These are phyloP conservation scores for Sebastes oblongus DNA, from an alignment of 2,797 vertebrate genomes.

Conservation along the genomic window DNA sequence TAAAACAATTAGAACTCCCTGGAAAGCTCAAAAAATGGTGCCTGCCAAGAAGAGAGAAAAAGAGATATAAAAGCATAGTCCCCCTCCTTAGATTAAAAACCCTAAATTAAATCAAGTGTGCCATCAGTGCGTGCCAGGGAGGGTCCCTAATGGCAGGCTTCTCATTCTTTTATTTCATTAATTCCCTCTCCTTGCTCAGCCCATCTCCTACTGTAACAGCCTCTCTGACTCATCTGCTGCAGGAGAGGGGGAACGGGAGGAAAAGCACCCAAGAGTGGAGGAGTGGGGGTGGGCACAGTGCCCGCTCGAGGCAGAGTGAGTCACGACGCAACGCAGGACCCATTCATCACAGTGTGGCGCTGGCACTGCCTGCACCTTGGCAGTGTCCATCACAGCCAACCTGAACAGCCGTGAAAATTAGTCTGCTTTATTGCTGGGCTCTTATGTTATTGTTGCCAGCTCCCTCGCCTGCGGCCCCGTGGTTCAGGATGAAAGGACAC, in stretches of 20 bases:
- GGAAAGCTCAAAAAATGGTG: slow-evolving; percentile 45
- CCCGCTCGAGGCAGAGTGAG: slow-evolving; percentile 63
- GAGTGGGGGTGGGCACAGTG: slow-evolving; percentile 58
- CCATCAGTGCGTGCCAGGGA: slow-evolving; percentile 47
- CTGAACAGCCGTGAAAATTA: slow-evolving; percentile 52
- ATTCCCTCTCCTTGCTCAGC: slow-evolving; percentile 61
- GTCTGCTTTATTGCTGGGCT: slow-evolving; percentile 43
- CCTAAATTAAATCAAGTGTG: slow-evolving; percentile 77
- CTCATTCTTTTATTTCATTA: slow-evolving; percentile 68
- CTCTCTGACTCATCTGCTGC: slow-evolving; percentile 79
- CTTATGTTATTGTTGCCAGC: slow-evolving; percentile 37
- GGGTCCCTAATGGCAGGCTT: slow-evolving; percentile 64
- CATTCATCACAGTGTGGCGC: slow-evolving; percentile 68
- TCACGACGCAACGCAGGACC: slow-evolving; percentile 74
- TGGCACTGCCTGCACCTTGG: slow-evolving; percentile 59
- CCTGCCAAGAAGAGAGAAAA: slow-evolving; percentile 62
- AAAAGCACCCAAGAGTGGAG: slow-evolving; percentile 54
- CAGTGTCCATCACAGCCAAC: slow-evolving; percentile 64
- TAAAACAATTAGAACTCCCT: slow-evolving; percentile 72
- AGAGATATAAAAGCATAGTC: slow-evolving; percentile 58
- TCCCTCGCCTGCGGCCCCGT: slow-evolving; percentile 18
- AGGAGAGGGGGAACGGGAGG: slow-evolving; percentile 53
- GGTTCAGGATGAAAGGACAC: slow-evolving; percentile 36
- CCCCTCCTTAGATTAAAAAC: slow-evolving; percentile 73
- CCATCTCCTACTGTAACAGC: slow-evolving; percentile 66